Conservation (phyloP, 2,888 invertebrate species). For the Troides oblongomaculatus region DNA sequence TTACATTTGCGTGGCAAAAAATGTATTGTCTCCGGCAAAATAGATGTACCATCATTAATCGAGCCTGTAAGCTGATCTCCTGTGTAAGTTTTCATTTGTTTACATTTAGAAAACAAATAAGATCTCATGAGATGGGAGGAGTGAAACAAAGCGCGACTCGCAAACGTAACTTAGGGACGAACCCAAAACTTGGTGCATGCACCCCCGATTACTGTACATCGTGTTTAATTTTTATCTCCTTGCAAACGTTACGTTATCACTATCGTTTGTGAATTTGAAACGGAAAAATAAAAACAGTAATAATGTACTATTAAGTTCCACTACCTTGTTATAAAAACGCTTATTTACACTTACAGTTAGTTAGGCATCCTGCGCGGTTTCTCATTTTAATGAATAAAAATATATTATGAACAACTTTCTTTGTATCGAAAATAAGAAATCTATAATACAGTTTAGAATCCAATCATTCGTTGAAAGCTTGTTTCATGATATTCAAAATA, state of each 20-base stretch:
- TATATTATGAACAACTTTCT: too few relatives aligned
- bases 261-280: not conserved
- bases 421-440: too few relatives aligned
- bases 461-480: too few relatives aligned
- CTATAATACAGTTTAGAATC: too few relatives aligned
- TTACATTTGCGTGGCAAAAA: too few relatives aligned
- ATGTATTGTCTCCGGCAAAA: too few relatives aligned
- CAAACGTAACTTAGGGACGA: constrained; percentile 71
- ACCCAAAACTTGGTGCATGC: constrained; percentile 63
- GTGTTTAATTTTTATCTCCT: constrained; percentile 37
- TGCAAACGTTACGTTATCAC: not conserved
- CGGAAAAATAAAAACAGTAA: not conserved
- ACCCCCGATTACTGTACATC: constrained; percentile 46
- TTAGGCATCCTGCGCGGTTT: too few relatives aligned
- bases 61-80: constrained; percentile 4
- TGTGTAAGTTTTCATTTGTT: constrained; percentile 45
- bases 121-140: constrained; percentile 57
- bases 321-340: too few relatives aligned
- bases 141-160: constrained; percentile 52
- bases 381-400: too few relatives aligned
- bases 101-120: constrained; percentile 55
- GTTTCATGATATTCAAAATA: not conserved
- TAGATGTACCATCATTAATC: too few relatives aligned
- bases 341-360: too few relatives aligned
- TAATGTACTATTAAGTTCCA: not conserved